Percentiles rank a stretch among this genome's conserved stretches.
Conservation (phyloP, 2,888 invertebrate species). For the Himalopsyche anomala region DNA sequence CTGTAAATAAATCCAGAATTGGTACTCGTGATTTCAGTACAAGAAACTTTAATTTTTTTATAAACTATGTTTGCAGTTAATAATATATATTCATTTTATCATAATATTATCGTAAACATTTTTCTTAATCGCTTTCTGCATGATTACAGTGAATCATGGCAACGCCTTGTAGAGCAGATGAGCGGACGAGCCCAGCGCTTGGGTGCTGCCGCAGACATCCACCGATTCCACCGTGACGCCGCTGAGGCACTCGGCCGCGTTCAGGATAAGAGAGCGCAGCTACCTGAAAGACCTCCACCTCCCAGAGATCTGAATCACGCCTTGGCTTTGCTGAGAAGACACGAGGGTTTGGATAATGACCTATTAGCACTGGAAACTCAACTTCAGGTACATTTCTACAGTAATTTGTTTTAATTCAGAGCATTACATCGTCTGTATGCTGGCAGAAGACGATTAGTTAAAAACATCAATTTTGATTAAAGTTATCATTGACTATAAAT, state of each 20-base stretch:
- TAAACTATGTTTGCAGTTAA: too few relatives aligned
- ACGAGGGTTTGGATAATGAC: conserved; percentile 96
- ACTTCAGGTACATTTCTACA: conserved; percentile 77
- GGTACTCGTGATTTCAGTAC: background rate
- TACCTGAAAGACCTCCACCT: conserved; percentile 86
- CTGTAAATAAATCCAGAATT: background rate
- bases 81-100: too few relatives aligned
- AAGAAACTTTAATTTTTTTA: background rate
- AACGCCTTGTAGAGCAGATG: conserved; percentile 90
- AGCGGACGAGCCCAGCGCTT: conserved; percentile 91
- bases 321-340: conserved; percentile 87
- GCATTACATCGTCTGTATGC: too few relatives aligned
- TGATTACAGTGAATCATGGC: conserved; percentile 85
- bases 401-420: background rate
- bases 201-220: conserved; percentile 96
- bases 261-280: conserved; percentile 89
- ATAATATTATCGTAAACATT: too few relatives aligned
- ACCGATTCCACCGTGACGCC: conserved; percentile 97
- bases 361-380: conserved; percentile 94
- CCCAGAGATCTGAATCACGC: conserved; percentile 92
- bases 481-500: too few relatives aligned
- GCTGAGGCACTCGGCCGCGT: conserved; percentile 93
- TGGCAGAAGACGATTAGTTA: too few relatives aligned
- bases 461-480: too few relatives aligned
- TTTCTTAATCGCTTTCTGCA: background rate